A percentile compares a stretch with the other conserved stretches of the same genome.
These are phyloP conservation scores for Mirza zaza DNA, from an alignment of 2,113 vertebrate genomes.

Conservation along the genomic window DNA sequence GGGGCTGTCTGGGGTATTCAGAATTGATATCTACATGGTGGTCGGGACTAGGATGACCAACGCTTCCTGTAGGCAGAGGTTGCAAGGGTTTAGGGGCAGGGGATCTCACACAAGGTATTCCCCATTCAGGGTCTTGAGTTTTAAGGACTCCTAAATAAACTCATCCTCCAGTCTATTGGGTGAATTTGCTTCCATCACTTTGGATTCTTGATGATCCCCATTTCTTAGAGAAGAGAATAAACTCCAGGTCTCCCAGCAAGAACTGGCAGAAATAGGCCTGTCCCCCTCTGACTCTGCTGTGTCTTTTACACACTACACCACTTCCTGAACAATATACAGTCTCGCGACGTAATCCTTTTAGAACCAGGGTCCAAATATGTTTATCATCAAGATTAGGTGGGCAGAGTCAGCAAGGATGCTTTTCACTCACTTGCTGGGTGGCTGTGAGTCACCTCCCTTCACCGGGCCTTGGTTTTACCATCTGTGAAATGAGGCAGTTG, in stretches of 20 bases:
- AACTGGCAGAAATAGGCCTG: not conserved
- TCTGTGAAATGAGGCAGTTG: conserved; percentile 22
- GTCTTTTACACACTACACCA: not conserved
- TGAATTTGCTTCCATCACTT: not conserved
- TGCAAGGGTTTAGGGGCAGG: not conserved
- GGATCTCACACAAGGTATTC: not conserved
- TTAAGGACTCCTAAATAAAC: not conserved
- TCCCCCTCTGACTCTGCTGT: not conserved
- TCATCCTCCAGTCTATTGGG: not conserved
- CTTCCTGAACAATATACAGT: not conserved
- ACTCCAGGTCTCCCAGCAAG: not conserved
- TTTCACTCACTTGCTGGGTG: not conserved
- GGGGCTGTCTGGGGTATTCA: not conserved
- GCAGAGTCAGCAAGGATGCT: not conserved
- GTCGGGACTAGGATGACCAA: not conserved
- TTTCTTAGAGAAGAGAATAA: not conserved
- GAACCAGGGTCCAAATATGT: not conserved
- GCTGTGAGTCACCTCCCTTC: not conserved
- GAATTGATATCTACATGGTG: not conserved
- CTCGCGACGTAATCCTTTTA: not conserved
- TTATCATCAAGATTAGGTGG: not conserved
- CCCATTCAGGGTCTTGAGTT: not conserved
- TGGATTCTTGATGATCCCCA: not conserved
- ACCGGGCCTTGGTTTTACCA: not conserved
- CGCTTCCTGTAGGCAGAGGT: not conserved